These are phyloP conservation scores for Ephydatia muelleri DNA, from an alignment of 37 sponge, comb jelly and placozoan species.

Conservation along the genomic window DNA sequence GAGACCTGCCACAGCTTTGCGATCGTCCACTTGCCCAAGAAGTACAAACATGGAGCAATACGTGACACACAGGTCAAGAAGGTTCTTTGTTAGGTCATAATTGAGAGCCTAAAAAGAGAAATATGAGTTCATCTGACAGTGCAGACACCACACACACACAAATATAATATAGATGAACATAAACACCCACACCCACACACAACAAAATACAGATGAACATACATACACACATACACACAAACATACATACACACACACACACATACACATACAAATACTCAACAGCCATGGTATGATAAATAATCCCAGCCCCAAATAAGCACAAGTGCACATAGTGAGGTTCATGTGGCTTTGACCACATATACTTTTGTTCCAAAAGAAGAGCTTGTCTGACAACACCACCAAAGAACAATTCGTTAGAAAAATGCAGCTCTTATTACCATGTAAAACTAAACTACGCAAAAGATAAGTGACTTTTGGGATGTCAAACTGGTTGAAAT, in stretches of 20 bases:
- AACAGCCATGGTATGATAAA: neutral
- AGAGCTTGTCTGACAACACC: too few relatives aligned
- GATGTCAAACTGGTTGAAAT: too few relatives aligned
- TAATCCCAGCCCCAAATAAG: too few relatives aligned
- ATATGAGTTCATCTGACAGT: neutral
- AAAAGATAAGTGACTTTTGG: too few relatives aligned
- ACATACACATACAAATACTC: neutral
- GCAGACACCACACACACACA: neutral
- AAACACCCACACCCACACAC: too few relatives aligned
- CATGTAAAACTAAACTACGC: too few relatives aligned
- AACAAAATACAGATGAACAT: neutral
- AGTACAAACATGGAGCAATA: slow-evolving; percentile 82
- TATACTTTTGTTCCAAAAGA: too few relatives aligned
- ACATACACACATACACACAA: neutral
- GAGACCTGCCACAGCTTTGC: slow-evolving; percentile 69
- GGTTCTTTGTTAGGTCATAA: slow-evolving; percentile 73
- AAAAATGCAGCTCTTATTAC: too few relatives aligned
- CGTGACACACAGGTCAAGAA: slow-evolving; percentile 71
- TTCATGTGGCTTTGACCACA: too few relatives aligned
- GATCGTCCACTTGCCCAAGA: slow-evolving; percentile 81
- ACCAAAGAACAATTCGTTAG: too few relatives aligned
- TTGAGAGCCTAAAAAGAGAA: slow-evolving; percentile 60
- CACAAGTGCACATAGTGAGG: too few relatives aligned
- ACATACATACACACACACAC: neutral
- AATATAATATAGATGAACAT: too few relatives aligned